A percentile compares a stretch with the other conserved stretches of the same genome.
Conservation (phyloP, 2,888 invertebrate species). For the Lagria hirta region DNA sequence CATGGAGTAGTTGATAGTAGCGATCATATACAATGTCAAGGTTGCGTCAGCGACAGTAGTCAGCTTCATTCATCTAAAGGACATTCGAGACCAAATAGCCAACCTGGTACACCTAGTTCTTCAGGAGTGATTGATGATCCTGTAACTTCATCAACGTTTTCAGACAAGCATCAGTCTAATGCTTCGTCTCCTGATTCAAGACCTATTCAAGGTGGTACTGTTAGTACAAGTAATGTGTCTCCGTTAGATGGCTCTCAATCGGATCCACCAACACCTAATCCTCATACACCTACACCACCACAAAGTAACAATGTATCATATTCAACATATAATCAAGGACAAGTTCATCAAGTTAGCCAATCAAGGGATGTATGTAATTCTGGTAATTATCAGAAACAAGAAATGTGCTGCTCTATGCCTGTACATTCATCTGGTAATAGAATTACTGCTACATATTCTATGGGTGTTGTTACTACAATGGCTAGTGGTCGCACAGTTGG, state of each 20-base stretch:
- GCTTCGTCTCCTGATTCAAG: constrained; percentile 63
- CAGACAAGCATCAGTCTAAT: constrained; percentile 59
- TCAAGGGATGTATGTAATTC: constrained; percentile 23
- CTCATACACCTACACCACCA: constrained; percentile 52
- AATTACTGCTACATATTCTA: constrained; percentile 34
- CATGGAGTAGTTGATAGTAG: constrained; percentile 45
- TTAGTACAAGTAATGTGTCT: constrained; percentile 80
- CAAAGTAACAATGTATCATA: constrained; percentile 29
- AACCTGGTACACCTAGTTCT: constrained; percentile 60
- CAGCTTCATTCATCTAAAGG: constrained; percentile 47
- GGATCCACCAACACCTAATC: constrained; percentile 55
- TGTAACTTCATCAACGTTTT: constrained; percentile 71
- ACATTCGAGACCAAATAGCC: constrained; percentile 56
- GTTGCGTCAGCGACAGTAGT: constrained; percentile 57
- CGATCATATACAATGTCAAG: constrained; percentile 57
- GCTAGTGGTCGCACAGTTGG: constrained; percentile 76
- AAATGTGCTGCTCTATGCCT: constrained; percentile 32
- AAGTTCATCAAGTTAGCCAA: constrained; percentile 26
- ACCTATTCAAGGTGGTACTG: constrained; percentile 82
- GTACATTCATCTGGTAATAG: constrained; percentile 22
- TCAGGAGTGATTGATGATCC: constrained; percentile 62
- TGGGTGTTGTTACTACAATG: constrained; percentile 61
- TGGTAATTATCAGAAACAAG: constrained; percentile 28
- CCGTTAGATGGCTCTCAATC: constrained; percentile 65
- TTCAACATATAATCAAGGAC: constrained; percentile 26